Conservation (phyloP, 2,797 vertebrate species). For the Dryobates pubescens region DNA sequence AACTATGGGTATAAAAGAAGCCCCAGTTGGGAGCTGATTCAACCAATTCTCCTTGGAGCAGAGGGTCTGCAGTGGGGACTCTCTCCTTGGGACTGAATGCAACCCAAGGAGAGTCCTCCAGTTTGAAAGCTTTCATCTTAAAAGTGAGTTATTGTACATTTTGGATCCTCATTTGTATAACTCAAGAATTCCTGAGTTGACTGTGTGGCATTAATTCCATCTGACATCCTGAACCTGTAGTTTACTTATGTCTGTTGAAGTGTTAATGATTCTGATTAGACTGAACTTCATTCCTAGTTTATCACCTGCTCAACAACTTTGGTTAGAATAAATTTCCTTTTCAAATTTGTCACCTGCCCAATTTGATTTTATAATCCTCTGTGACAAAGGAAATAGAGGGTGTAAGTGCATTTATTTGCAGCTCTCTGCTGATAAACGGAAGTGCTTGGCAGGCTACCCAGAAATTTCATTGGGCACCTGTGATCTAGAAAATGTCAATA, state of each 20-base stretch:
- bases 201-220: background rate
- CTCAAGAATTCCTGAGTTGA: background rate
- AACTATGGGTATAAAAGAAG: background rate
- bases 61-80: background rate
- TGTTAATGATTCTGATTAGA: background rate
- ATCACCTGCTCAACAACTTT: background rate
- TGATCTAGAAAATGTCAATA: background rate
- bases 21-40: background rate
- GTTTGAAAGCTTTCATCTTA: background rate
- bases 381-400: rapidly evolving
- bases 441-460: background rate
- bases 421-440: background rate
- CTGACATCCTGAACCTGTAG: background rate
- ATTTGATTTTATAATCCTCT: background rate
- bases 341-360: background rate
- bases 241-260: background rate
- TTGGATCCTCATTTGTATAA: background rate
- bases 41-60: background rate
- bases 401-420: background rate
- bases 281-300: background rate
- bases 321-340: background rate
- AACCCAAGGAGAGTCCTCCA: background rate
- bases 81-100: background rate
- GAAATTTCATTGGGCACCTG: background rate
- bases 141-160: background rate